Evolutionary conservation across 2,113 vertebrate genomes (phyloP), one percentile per base, ranked within the genome.

Genomic region (Amazona guildingii): DNA sequence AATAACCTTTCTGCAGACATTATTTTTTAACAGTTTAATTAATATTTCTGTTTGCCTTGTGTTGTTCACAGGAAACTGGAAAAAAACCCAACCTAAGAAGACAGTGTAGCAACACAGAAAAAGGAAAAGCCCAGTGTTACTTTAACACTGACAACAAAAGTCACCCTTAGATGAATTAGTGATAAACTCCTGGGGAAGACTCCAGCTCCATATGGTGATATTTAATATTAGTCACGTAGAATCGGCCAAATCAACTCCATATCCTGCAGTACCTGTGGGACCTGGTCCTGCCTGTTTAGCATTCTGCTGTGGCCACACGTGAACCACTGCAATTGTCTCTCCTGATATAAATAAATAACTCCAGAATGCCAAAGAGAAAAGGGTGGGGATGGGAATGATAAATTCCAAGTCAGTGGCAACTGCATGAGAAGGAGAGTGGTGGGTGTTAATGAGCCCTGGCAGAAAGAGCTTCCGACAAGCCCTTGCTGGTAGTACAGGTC

Each of bases 121-220:
- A 92, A 93, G 91, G 75, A 49, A 96, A 92, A 90, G 14, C 44
- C 76, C 43, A 11, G 23, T 28, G 1, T 85, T 86, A 77, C 86
- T 88, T 94, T 88, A 91, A 91, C 79, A 92, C 67, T 91, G 95
- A 96, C 85, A 96, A 83, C 80, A 90, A 86, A 91, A 93, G 90
- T 95, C 89, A 93, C 92, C 81, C 89, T 97, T 92, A 89, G 84
- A 94, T 94, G 86, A 94, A 96, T 97, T 94, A 97, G 81, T 96
- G 93, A 97, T 92, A 94, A 87, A 83, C 69, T 97, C 83, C 72
- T 15, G 68, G 88, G 95, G 74, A 95, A 83, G 52, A 57, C 62
- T 96, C 66, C 63, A 48, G 69, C 80, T 89, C 81, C 90, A 81
- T 86, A 91, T 76, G 85, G 91, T 94, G 88, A 72, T 91, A 91